Percentiles rank a stretch among this genome's conserved stretches.
Evolutionary conservation across 2,797 vertebrate genomes (phyloP).

Genomic region (Chaetophractus vellerosus): DNA sequence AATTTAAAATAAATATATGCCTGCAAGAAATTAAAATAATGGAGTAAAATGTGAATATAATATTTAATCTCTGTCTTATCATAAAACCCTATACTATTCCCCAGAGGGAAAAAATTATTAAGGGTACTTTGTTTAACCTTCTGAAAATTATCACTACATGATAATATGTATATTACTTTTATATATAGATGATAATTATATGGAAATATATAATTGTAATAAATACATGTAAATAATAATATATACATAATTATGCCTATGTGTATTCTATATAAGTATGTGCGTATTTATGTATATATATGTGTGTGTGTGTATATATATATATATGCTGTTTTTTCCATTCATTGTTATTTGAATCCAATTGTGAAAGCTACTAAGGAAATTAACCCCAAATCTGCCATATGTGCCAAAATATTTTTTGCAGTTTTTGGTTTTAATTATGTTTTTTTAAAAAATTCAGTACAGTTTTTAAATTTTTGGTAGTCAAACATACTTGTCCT

Average conservation of each 20-base stretch:
- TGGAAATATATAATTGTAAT: neutral
- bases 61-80: neutral
- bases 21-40: neutral
- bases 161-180: neutral
- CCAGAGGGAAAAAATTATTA: neutral
- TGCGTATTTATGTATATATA: neutral
- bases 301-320: neutral
- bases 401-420: neutral
- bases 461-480: neutral
- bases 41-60: neutral
- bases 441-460: neutral
- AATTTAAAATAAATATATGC: neutral
- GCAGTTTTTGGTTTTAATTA: neutral
- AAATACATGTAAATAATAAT: neutral
- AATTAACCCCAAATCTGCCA: neutral
- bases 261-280: neutral
- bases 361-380: neutral
- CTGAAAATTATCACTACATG: neutral
- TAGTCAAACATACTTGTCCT: neutral
- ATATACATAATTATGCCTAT: neutral
- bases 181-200: neutral
- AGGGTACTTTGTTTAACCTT: slow-evolving; percentile 22
- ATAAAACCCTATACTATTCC: neutral
- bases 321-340: neutral
- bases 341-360: neutral